Evolutionary conservation across 1,140 invertebrate genomes (phyloP), one percentile per base, ranked within the genome.

Genomic region (Drosophila sturtevanti): DNA sequence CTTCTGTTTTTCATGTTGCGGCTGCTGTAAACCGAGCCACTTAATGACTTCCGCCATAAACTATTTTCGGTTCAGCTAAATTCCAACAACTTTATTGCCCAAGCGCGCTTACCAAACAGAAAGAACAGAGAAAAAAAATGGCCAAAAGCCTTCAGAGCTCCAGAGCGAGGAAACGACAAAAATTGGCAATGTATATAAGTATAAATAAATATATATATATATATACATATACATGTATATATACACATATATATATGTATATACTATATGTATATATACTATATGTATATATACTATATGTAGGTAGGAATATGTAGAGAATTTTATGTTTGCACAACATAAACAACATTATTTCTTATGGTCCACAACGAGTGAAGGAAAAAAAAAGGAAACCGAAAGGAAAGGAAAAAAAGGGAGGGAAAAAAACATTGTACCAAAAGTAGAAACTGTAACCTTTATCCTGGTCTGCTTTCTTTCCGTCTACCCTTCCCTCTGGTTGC

Each of bases 301-400:
- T 66, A 69, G 72, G 69, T 70, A 74, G 72, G 75, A 76, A 68
- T 67, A 81, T 72, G 71, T 48, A 73, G 69, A 48, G 60, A 84
- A 72, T 84, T 89, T 89, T 89, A 89, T 89, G 84, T 89, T 89
- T 89, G 84, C 84, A 89, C 84, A 84, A 80, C 84, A 89, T 89
- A 89, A 89, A 89, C 85, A 89, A 89, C 84, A 89, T 89, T 89
- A 89, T 89, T 89, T 89, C 84, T 89, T 89, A 89, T 82, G 79
- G 76, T 68, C 72, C 64, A 79, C 63, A 61, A 48, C 9, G 41
- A 48, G 41, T 48, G 16, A 48, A 48, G 41, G 16, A 48, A 48
- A 48, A 48, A 48, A 48, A 24, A 21, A 48, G 41, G 41, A 16
- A 75, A 72, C 68, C 56, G 38, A 65, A 34, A 62, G 59, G 2